These are phyloP conservation scores for Blera fallax DNA, from an alignment of 2,888 invertebrate species.

Conservation along the genomic window DNA sequence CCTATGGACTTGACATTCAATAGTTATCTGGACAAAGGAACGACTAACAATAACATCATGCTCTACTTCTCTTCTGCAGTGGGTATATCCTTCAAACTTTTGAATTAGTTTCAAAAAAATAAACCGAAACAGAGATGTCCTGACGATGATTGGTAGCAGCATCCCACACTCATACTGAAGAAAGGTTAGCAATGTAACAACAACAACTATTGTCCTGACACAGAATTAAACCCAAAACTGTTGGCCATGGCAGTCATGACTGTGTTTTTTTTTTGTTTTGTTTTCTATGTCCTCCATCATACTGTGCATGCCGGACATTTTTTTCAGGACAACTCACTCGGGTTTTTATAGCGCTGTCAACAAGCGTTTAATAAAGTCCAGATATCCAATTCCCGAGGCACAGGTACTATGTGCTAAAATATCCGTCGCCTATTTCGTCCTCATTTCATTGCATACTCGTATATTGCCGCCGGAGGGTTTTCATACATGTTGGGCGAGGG, in stretches of 20 bases:
- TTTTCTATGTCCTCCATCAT: not conserved
- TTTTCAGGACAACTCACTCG: conserved; percentile 15
- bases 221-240: conserved; percentile 51
- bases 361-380: conserved; percentile 63
- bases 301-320: conserved; percentile 3
- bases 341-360: conserved; percentile 53
- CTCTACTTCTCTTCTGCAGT: not conserved
- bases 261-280: not conserved
- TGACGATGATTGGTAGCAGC: conserved; percentile 7
- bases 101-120: conserved; percentile 26
- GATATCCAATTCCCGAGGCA: conserved; percentile 8
- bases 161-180: not conserved
- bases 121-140: conserved; percentile 20
- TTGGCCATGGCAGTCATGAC: conserved; percentile 22
- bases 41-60: conserved; percentile 5
- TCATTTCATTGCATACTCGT: not conserved
- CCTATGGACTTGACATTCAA: conserved; percentile 34
- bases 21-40: not conserved
- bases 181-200: conserved; percentile 6
- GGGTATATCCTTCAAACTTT: conserved; percentile 14
- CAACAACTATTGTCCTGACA: conserved; percentile 25
- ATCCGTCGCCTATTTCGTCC: not conserved
- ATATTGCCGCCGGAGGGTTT: conserved; percentile 4
- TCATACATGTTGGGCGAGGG: not conserved
- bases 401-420: conserved; percentile 2